Evolutionary conservation across 2,797 vertebrate genomes (phyloP), one percentile per base, ranked within the genome.

Genomic region (Ceyx erithaca): DNA sequence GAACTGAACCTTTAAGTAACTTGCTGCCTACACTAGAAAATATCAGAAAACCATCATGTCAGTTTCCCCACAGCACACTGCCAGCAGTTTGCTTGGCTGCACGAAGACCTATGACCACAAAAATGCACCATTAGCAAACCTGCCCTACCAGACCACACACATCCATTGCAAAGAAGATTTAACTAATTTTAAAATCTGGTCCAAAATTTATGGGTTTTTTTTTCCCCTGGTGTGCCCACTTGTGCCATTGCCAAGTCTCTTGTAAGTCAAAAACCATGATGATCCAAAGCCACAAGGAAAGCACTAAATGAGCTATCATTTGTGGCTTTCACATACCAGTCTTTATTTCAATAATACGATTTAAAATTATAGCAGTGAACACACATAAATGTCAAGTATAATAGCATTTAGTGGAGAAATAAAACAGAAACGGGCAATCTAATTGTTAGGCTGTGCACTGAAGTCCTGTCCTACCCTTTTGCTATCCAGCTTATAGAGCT

Each of bases 291-390:
- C 84, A 88, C 43, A 8, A 64, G 77, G 54, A 91, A 75, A 80
- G 49, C 51, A 31, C 20, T 62, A 23, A 82, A 79, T 7, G 59
- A 84, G 69, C 61, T 70, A 63, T 75, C 72, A 66, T 71, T 89
- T 85, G 73, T 26, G 41, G 54, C 64, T 75, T 69, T 73, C 68
- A 43, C 37, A 52, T 57, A 82, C 43, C 46, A 41, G 55, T 80
- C 78, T 76, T 88, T 88, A 83, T 88, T 91, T 64, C 22, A 22
- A 66, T 83, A 95, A 93, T 48, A 73, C 63, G 52, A 86, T 92
- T 91, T 82, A 31, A 92, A 95, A 82, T 93, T 71, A 83, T 26
- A 66, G 68, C 18, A 1, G 78, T 21, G 69, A 71, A 45, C 41
- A 75, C 2, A 17, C 40, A 61, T 58, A 90, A 92, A 68, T 46